Evolutionary conservation across 2,797 vertebrate species (phyloP).

Genomic region (Acridotheres tristis): DNA sequence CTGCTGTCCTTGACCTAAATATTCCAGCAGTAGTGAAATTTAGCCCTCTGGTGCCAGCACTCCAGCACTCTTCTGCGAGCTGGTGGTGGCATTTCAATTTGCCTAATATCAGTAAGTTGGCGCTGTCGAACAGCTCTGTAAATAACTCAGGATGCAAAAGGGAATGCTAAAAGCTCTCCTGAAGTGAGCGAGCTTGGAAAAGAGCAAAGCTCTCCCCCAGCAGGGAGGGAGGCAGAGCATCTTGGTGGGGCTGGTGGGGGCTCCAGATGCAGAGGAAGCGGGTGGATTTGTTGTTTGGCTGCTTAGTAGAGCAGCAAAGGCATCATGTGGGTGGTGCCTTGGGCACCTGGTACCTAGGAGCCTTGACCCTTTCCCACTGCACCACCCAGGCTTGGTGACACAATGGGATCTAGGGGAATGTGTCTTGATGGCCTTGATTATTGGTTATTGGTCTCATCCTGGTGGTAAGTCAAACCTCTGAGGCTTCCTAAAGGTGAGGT

Average conservation of each 20-base stretch:
- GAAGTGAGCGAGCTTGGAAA: neutral
- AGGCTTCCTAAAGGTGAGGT: neutral
- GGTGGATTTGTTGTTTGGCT: neutral
- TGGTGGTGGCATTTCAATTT: neutral
- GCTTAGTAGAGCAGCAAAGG: neutral
- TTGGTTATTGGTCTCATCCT: neutral
- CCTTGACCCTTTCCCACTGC: neutral
- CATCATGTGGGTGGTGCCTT: rapidly evolving
- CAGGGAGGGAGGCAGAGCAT: neutral
- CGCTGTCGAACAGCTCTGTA: neutral
- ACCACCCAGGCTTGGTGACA: rapidly evolving
- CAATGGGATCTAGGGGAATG: no score
- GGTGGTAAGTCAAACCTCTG: neutral
- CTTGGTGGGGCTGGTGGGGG: neutral
- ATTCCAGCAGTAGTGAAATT: neutral
- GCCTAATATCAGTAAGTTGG: neutral
- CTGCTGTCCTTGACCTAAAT: slow-evolving; percentile 48
- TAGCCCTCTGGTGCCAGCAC: neutral
- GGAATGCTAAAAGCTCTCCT: neutral
- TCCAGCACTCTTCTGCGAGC: neutral
- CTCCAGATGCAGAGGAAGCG: neutral
- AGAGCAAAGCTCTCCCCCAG: neutral
- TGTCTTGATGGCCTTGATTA: rapidly evolving
- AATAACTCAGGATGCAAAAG: neutral
- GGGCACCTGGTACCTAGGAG: neutral